Base-by-base conservation (phyloP, 2,888 invertebrate species). In the Onthophagus sagittarius region DNA sequence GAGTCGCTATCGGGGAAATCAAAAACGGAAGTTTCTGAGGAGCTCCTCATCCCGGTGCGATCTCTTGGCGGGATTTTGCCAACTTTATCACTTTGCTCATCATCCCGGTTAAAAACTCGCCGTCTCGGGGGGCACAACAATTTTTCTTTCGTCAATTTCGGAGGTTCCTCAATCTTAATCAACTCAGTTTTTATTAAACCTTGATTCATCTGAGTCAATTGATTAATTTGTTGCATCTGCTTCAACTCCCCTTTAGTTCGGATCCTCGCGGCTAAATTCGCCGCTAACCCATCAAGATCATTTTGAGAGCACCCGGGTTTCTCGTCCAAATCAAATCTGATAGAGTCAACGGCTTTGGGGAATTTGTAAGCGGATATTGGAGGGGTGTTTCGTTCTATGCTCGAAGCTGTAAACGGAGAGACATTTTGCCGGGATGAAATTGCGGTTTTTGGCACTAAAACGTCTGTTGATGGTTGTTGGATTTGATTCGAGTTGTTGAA, bases 211-310 rank as follows among this genome's bases (percentile, higher is more conserved):
- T 63, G 63, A 63, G 9, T 14, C 3, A 23, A 23, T 23, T 23
- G 23, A 23, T 23, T 23, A 23, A 23, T 53, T 15, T 81, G 77
- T 23, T 80, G 80, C 0, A 84, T 83, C 78, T 86, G 86, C 85
- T 95, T 96, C 63, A 95, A 86, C 85, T 95, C 95, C 0, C 94
- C 95, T 86, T 95, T 95, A 2, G 95, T 96, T 77, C 95, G 88
- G 80, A 95, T 95, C 81, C 94, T 88, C 9, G 93, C 91, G 3
- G 90, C 89, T 72, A 89, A 82, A 73, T 89, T 86, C n/a, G 88
- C 89, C 62, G 92, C 91, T 67, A 92, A 81, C 23, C 88, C 88
- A 80, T 89, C 88, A 62, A 85, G 81, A 77, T 86, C 86, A n/a
- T 80, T 79, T 75, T 81, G 71, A 63, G 73, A 73, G 15, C 69